phyloP scores from a whole-genome alignment of 2,888 invertebrate species.

The Hanleya hanleyi region DNA sequence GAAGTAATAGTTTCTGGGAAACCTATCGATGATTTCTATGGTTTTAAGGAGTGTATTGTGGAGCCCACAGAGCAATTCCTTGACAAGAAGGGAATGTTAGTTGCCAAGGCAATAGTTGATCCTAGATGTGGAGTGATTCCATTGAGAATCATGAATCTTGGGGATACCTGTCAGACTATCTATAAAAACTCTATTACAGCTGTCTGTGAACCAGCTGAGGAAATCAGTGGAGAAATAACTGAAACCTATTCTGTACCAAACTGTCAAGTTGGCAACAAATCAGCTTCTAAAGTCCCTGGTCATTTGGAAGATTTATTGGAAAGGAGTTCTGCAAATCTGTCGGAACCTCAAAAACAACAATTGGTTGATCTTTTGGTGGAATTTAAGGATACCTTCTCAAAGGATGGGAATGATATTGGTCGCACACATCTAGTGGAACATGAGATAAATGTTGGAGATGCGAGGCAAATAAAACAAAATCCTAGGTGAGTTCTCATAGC shows the following conservation, averaged over 20 bases:
- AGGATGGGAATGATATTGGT: slow-evolving; percentile 9
- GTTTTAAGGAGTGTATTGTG: background rate
- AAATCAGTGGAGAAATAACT: too few species aligned
- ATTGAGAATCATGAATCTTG: slow-evolving; percentile 14
- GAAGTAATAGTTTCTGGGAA: too few species aligned
- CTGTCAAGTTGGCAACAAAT: too few species aligned
- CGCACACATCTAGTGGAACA: slow-evolving; percentile 1
- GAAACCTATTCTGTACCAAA: too few species aligned
- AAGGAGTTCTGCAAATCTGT: too few species aligned
- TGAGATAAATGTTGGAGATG: slow-evolving; percentile 4
- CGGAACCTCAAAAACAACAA: background rate
- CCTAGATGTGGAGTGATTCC: slow-evolving; percentile 12
- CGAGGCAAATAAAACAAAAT: slow-evolving; percentile 8
- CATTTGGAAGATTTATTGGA: background rate
- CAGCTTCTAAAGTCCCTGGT: too few species aligned
- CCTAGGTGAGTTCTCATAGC: slow-evolving; percentile 12
- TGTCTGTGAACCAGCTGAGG: too few species aligned
- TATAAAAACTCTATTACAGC: background rate
- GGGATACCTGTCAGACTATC: slow-evolving; percentile 14
- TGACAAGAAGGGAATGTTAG: background rate
- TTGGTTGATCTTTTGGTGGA: background rate
- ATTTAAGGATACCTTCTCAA: slow-evolving; percentile 14
- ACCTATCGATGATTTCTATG: too few species aligned
- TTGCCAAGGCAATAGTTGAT: slow-evolving; percentile 14
- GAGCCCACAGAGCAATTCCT: background rate